These are phyloP conservation scores for Psettodes erumei DNA, from an alignment of 2,113 vertebrate species.

Conservation along the genomic window DNA sequence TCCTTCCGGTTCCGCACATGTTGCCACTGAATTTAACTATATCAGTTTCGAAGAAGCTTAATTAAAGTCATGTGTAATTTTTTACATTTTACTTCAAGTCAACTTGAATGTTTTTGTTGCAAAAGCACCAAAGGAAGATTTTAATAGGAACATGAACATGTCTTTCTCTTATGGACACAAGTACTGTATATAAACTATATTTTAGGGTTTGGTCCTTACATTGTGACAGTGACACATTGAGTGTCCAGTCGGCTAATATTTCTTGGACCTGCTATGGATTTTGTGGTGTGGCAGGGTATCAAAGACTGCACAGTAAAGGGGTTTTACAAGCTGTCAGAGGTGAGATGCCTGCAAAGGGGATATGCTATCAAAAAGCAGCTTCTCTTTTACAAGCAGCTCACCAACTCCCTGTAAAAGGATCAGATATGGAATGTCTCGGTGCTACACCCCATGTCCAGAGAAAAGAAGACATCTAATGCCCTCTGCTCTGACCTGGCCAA, in stretches of 20 bases:
- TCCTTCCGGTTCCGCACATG: not conserved
- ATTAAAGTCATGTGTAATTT: slow-evolving; percentile 3
- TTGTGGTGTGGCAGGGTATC: slow-evolving; percentile 65
- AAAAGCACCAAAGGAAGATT: not conserved
- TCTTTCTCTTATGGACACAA: not conserved
- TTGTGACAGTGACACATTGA: slow-evolving; percentile 41
- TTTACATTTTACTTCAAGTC: not conserved
- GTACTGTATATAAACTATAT: not conserved
- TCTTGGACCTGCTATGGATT: slow-evolving; percentile 62
- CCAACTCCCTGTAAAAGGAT: slow-evolving; percentile 67
- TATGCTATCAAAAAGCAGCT: slow-evolving; percentile 72
- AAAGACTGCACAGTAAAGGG: slow-evolving; percentile 64
- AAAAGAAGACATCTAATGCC: slow-evolving; percentile 53
- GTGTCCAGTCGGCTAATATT: slow-evolving; percentile 61
- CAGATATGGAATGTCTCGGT: slow-evolving; percentile 56
- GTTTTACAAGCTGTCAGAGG: slow-evolving; percentile 76
- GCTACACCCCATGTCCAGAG: slow-evolving; percentile 33
- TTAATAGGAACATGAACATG: not conserved
- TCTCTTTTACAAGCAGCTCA: slow-evolving; percentile 74
- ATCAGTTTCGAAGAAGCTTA: not conserved
- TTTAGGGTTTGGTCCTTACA: slow-evolving; percentile 19
- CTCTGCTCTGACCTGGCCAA: slow-evolving; percentile 43
- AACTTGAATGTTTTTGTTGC: not conserved
- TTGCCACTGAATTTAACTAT: not conserved
- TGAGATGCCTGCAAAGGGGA: slow-evolving; percentile 72